Evolutionary conservation across 2,797 vertebrate genomes (phyloP).

Genomic region (Amazonetta brasiliensis): DNA sequence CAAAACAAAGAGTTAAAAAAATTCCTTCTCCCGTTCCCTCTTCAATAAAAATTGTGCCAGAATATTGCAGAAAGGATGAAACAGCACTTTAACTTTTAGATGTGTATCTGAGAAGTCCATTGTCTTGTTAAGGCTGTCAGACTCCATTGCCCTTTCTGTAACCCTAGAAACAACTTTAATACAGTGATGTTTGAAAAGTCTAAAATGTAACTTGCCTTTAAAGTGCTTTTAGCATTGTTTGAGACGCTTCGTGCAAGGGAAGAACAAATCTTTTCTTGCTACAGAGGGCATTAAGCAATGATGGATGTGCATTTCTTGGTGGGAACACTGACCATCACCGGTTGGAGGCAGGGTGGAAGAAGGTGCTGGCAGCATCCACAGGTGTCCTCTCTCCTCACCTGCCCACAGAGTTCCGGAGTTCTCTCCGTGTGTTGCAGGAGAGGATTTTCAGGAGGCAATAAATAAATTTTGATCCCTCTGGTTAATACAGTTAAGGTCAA

Average conservation of each 20-base stretch:
- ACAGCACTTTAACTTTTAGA: not conserved
- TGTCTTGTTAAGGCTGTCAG: slow-evolving; percentile 14
- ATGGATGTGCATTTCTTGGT: not conserved
- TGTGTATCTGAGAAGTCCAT: slow-evolving; percentile 3
- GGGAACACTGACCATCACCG: not conserved
- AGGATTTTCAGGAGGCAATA: slow-evolving; percentile 43
- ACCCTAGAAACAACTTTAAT: slow-evolving; percentile 32
- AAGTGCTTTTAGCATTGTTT: not conserved
- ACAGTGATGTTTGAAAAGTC: not conserved
- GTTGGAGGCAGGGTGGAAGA: not conserved
- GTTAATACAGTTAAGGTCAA: slow-evolving; percentile 65
- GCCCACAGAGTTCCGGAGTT: not conserved
- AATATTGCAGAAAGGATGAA: not conserved
- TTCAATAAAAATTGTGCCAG: not conserved
- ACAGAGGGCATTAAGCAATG: not conserved
- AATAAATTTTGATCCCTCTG: slow-evolving; percentile 61
- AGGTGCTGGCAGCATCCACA: accelerated
- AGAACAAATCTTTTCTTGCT: not conserved
- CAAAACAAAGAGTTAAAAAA: not conserved
- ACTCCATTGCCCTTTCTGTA: not conserved
- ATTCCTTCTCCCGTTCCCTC: not conserved
- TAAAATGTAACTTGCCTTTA: not conserved
- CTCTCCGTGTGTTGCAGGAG: not conserved
- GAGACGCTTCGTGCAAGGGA: not conserved
- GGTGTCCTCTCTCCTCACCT: not conserved